Base-by-base conservation (phyloP, 2,113 vertebrate genomes). In the Clarias magur region DNA sequence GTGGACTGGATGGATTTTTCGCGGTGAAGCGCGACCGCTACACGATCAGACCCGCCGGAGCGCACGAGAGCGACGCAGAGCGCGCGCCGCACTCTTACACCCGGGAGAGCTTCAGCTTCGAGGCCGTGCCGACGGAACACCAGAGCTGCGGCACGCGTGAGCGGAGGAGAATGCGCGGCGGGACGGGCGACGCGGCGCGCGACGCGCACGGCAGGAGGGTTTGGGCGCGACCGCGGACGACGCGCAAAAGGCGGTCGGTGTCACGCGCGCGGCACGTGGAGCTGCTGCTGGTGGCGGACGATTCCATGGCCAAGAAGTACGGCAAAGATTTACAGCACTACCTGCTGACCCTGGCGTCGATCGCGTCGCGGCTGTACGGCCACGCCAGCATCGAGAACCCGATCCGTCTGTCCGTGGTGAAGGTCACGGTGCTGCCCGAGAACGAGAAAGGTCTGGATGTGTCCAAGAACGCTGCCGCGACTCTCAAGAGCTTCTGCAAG, bases 381-480 rank as follows among this genome's bases (percentile, higher is more conserved):
- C 98, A 99, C 87, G 97, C 97, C 84, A 99, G 98, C 94, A 97
- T 99, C 89, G 98, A 99, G 95, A 99, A 99, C 95, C 97, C 97
- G 67, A 95, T 99, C 89, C 97, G 97, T 25, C 93, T 99, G 91
- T 95, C 95, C 0, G 98, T 99, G 92, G 98, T 99, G 80, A 97
- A 96, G 89, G 96, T 99, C 90, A 92, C 94, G 82, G 93, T 95
- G 81, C 89, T 99, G 78, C 89, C 91, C 0, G 97, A 97, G 79
- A 95, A 95, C 90, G 97, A 99, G 88, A 97, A 96, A 90, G 97
- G 97, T 2, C 92, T 97, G 76, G 97, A 98, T 57, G 95, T 99
- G 81, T 94, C 94, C 95, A 97, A 97, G 93, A 99, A 99, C 68
- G 98, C 98, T 0, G 98, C 98, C 56, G 94, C 96, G 75, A 98